Percentiles rank a stretch among this genome's conserved stretches.
Conservation (phyloP, 2,888 invertebrate species). For the Digitonthophagus gazella region DNA sequence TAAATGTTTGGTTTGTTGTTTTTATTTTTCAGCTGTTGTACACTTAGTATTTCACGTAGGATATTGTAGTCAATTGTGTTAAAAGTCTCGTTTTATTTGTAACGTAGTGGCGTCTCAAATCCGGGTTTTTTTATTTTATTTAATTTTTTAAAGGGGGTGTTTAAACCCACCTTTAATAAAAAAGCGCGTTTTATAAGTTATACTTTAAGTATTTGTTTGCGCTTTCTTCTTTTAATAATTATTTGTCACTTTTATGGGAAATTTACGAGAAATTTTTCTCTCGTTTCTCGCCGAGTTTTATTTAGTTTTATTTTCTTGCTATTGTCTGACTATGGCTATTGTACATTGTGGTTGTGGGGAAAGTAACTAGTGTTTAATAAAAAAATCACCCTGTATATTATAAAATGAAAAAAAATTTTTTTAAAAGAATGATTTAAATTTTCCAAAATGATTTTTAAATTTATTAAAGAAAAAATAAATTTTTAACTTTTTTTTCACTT, state of each 20-base stretch:
- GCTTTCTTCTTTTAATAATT: conserved; percentile 13
- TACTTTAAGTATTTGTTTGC: neutral
- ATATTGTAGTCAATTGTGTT: conserved; percentile 4
- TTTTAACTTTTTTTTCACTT: no score
- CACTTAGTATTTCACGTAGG: conserved; percentile 17
- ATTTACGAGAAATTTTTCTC: conserved; percentile 33
- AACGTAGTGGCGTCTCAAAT: conserved; percentile 15
- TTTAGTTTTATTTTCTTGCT: conserved; percentile 33
- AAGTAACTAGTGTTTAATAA: conserved; percentile 8
- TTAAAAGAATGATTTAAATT: no score
- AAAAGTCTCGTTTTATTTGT: neutral
- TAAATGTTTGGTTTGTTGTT: no score
- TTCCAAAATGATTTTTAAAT: no score
- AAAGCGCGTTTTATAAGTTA: neutral
- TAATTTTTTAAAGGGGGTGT: no score
- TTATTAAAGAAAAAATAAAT: conserved; percentile 6
- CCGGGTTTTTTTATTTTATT: neutral
- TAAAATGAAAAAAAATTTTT: no score
- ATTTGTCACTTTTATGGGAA: conserved; percentile 50
- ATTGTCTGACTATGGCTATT: conserved; percentile 44
- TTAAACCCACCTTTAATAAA: neutral
- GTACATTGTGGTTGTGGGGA: conserved; percentile 41
- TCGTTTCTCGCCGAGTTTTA: conserved; percentile 11
- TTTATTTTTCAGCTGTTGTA: conserved; percentile 22
- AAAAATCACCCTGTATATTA: conserved; percentile 1